Evolutionary conservation across 2,797 vertebrate species (phyloP).

Genomic region (Lerista edwardsae): DNA sequence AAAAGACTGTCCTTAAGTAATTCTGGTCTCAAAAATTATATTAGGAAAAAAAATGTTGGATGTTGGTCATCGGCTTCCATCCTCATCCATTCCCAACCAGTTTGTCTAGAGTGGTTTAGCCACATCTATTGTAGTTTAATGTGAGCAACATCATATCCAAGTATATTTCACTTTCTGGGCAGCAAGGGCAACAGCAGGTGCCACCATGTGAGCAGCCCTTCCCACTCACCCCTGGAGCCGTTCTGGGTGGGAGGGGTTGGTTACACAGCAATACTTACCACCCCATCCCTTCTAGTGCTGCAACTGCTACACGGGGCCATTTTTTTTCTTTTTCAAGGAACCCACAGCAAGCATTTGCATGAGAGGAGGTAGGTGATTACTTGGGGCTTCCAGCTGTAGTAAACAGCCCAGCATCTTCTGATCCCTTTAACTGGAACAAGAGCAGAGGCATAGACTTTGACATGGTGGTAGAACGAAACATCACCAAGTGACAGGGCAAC

Average conservation of each 20-base stretch:
- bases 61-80: constrained; percentile 25
- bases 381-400: neutral
- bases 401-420: neutral
- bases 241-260: too few relatives aligned
- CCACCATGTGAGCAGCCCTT: too few relatives aligned
- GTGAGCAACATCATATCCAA: constrained; percentile 2
- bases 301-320: too few relatives aligned
- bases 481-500: neutral
- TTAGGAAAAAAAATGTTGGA: constrained; percentile 17
- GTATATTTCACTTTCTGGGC: constrained; percentile 14
- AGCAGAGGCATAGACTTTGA: neutral
- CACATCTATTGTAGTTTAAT: constrained; percentile 1
- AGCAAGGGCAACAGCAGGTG: too few relatives aligned
- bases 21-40: constrained; percentile 13
- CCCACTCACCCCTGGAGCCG: too few relatives aligned
- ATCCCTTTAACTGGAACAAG: neutral
- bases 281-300: too few relatives aligned
- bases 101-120: neutral
- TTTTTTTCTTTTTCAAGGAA: neutral
- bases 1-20: constrained; percentile 22
- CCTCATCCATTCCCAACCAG: constrained; percentile 1
- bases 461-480: neutral
- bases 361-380: neutral
- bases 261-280: too few relatives aligned
- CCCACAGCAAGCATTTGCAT: neutral